Evolutionary conservation across 2,113 vertebrate species (phyloP).

Genomic region (Alces alces): DNA sequence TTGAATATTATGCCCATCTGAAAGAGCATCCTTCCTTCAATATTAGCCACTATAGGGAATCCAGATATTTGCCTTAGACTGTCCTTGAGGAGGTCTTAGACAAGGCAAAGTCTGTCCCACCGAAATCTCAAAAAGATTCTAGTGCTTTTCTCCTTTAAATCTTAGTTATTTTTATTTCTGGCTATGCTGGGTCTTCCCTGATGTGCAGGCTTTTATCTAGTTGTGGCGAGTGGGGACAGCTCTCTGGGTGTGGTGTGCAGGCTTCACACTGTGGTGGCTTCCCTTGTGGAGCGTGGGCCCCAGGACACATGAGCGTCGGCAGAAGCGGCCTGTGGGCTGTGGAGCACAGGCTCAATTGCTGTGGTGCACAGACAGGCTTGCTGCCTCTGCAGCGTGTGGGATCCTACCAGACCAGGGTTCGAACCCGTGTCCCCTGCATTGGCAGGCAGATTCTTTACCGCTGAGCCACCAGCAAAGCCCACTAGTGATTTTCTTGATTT

Average conservation of each 20-base stretch:
- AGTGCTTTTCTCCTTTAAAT: not conserved
- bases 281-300: not conserved
- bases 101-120: not conserved
- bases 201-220: not conserved
- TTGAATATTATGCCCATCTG: not conserved
- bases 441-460: not conserved
- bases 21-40: not conserved
- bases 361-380: not conserved
- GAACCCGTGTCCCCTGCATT: not conserved
- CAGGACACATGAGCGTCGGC: not conserved
- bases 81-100: not conserved
- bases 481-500: not conserved
- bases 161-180: not conserved
- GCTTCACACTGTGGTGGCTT: not conserved
- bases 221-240: not conserved
- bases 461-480: not conserved
- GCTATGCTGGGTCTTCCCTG: not conserved
- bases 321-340: not conserved
- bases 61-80: not conserved
- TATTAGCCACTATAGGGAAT: not conserved
- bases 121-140: not conserved
- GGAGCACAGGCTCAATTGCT: not conserved
- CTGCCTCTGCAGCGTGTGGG: not conserved
- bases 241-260: not conserved
- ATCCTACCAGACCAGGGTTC: not conserved